Conservation (phyloP, 1,140 invertebrate genomes). For the Lordiphosa collinella region DNA sequence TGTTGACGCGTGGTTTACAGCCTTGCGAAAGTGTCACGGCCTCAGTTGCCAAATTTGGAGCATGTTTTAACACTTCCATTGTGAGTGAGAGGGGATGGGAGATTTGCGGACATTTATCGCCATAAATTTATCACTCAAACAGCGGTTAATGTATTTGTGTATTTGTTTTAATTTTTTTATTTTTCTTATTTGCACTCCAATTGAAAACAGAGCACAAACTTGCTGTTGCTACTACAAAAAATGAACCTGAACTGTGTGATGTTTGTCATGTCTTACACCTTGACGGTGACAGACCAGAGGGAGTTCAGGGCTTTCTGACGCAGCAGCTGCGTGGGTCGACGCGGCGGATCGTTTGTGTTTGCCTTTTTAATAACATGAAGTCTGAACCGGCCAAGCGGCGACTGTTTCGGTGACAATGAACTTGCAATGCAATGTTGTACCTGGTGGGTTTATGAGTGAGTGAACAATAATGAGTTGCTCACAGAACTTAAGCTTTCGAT, state of each 20-base stretch:
- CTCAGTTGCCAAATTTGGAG: slow-evolving; percentile 55
- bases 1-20: slow-evolving; percentile 33
- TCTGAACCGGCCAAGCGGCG: slow-evolving; percentile 1
- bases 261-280: background rate
- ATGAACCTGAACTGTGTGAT: background rate
- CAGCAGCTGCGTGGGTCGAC: background rate
- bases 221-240: no score
- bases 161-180: slow-evolving; percentile 45
- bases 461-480: no score
- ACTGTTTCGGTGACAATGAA: slow-evolving; percentile 51
- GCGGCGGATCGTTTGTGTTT: background rate
- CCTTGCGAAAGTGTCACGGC: slow-evolving; percentile 61
- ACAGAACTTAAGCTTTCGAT: no score
- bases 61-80: slow-evolving; percentile 6
- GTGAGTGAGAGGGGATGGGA: slow-evolving; percentile 23
- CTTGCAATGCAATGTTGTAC: slow-evolving; percentile 27
- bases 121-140: slow-evolving; percentile 46
- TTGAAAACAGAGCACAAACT: slow-evolving; percentile 41
- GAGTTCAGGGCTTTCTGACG: slow-evolving; percentile 18
- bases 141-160: slow-evolving; percentile 31
- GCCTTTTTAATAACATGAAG: slow-evolving; percentile 12
- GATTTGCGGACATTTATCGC: slow-evolving; percentile 40
- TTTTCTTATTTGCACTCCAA: slow-evolving; percentile 67
- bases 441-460: background rate
- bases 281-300: background rate